Conservation (phyloP, 2,113 vertebrate species). For the Mustela lutreola region DNA sequence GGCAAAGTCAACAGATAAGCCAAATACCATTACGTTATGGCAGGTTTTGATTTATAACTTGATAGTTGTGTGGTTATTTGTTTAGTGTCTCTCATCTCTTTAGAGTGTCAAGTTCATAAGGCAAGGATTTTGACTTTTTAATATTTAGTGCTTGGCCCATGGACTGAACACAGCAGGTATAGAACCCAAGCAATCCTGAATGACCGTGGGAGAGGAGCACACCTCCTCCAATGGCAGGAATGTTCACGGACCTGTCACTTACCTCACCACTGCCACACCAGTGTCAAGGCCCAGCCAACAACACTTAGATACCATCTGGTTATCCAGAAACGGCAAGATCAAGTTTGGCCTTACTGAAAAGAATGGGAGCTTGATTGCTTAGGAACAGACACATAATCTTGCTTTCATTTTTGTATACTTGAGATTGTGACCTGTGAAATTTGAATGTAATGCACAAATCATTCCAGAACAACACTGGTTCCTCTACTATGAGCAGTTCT, state of each 20-base stretch:
- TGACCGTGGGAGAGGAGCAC: fast-evolving
- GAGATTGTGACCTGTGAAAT: not conserved
- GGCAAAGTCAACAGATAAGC: not conserved
- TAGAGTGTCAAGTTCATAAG: too few relatives aligned
- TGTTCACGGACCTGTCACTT: not conserved
- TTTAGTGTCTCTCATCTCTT: not conserved
- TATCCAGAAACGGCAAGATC: not conserved
- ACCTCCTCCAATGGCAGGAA: not conserved
- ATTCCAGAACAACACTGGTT: not conserved
- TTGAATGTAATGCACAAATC: not conserved
- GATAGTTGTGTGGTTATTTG: not conserved
- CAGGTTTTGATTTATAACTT: not conserved
- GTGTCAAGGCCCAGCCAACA: not conserved
- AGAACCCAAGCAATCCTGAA: not conserved
- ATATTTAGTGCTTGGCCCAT: not conserved
- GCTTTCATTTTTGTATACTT: not conserved
- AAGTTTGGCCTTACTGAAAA: not conserved
- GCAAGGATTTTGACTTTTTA: not conserved
- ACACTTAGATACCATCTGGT: not conserved
- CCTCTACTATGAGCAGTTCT: not conserved
- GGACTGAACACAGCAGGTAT: not conserved
- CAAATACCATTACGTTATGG: not conserved
- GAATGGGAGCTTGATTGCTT: not conserved
- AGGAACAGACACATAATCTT: not conserved
- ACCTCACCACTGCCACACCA: not conserved